phyloP scores from a whole-genome alignment of 2,888 invertebrate genomes.

The Cheilosia grossa region DNA sequence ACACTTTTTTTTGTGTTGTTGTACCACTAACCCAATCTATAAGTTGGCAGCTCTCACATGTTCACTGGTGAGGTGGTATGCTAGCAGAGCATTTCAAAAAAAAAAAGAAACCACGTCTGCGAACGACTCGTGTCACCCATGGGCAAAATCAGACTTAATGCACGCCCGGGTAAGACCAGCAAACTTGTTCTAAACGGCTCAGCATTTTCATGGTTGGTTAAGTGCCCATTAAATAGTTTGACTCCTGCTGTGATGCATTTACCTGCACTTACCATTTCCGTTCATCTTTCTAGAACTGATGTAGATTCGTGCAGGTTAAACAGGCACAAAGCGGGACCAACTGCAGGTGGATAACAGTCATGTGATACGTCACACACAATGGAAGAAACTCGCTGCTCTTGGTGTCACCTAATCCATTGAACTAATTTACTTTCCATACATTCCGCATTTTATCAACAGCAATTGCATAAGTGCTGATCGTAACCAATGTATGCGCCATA shows the following conservation, averaged over 20 bases:
- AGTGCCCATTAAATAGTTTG: background rate
- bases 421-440: slow-evolving; percentile 71
- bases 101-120: background rate
- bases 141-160: background rate
- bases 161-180: background rate
- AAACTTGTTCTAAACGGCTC: background rate
- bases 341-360: slow-evolving; percentile 7
- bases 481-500: slow-evolving; percentile 60
- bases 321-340: background rate
- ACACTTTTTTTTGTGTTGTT: background rate
- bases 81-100: background rate
- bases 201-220: slow-evolving; percentile 5
- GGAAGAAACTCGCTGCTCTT: background rate
- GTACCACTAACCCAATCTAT: background rate
- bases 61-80: background rate
- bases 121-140: background rate
- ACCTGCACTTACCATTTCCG: background rate
- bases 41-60: background rate
- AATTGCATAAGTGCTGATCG: slow-evolving; percentile 53
- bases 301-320: background rate
- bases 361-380: background rate
- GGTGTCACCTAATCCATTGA: slow-evolving; percentile 64
- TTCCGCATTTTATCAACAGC: slow-evolving; percentile 48
- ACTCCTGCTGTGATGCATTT: background rate
- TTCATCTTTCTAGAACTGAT: background rate